Evolutionary conservation across 2,113 vertebrate species (phyloP).

Genomic region (Conger conger): DNA sequence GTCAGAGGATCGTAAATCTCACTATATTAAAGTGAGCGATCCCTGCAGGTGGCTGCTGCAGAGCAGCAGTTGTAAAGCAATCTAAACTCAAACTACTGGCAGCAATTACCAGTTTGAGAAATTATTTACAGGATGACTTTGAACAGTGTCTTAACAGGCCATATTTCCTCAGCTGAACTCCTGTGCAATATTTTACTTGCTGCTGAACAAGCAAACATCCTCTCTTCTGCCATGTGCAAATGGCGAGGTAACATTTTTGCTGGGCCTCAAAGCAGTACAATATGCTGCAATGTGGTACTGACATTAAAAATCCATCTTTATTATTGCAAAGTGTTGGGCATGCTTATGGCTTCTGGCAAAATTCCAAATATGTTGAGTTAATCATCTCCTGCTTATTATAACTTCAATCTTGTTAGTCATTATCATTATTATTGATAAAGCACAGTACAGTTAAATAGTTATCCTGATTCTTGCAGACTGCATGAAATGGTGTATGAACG

Average conservation of each 20-base stretch:
- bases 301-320: not conserved
- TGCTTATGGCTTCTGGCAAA: not conserved
- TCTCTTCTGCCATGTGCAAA: not conserved
- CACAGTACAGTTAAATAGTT: too few species aligned
- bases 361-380: not conserved
- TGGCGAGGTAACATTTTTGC: not conserved
- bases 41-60: not conserved
- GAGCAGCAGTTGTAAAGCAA: not conserved
- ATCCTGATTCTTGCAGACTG: not conserved
- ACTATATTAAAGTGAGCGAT: not conserved
- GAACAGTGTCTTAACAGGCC: not conserved
- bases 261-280: not conserved
- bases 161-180: not conserved
- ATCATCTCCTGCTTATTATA: too few species aligned
- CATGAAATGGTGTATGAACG: not conserved
- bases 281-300: not conserved
- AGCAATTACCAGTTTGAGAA: not conserved
- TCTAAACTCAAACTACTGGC: not conserved
- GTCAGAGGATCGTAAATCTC: not conserved
- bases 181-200: not conserved
- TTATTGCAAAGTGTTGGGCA: not conserved
- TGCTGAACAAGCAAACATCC: not conserved
- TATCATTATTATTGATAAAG: too few species aligned
- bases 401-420: too few species aligned
- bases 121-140: slow-evolving; percentile 6